Percentiles rank a stretch among this genome's conserved stretches.
Conservation (phyloP, 2,797 vertebrate species). For the Staurois parvus region DNA sequence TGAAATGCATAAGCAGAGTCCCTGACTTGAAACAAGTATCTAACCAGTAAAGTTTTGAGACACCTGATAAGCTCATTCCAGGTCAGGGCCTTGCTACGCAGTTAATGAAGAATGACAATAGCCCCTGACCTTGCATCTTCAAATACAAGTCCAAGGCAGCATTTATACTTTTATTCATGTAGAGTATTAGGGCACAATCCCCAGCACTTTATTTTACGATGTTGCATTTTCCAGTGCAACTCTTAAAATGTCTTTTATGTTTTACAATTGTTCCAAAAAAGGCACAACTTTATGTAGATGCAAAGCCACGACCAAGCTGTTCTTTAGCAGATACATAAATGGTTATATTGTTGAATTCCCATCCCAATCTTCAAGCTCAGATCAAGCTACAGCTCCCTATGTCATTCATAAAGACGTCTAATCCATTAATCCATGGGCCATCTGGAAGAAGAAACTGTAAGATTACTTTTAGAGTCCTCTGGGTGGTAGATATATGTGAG, state of each 20-base stretch:
- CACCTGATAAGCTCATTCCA: no score
- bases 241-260: neutral
- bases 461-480: constrained; percentile 43
- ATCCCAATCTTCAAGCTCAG: constrained; percentile 34
- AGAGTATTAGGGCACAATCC: neutral
- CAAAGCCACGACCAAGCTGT: neutral
- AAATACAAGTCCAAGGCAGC: neutral
- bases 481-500: constrained; percentile 2
- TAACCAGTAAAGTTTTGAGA: no score
- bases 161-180: neutral
- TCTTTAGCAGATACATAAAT: constrained; percentile 28
- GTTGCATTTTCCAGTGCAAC: neutral
- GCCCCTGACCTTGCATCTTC: neutral
- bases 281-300: neutral
- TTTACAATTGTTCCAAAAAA: neutral
- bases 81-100: no score
- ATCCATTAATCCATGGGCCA: constrained; percentile 53
- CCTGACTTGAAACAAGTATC: no score
- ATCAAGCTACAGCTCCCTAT: constrained; percentile 36
- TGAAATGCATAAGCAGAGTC: no score
- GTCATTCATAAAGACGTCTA: constrained; percentile 57
- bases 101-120: no score
- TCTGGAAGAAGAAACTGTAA: constrained; percentile 50
- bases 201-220: neutral
- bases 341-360: constrained; percentile 29